Conservation (phyloP, 2,113 vertebrate species). For the Callithrix jacchus region DNA sequence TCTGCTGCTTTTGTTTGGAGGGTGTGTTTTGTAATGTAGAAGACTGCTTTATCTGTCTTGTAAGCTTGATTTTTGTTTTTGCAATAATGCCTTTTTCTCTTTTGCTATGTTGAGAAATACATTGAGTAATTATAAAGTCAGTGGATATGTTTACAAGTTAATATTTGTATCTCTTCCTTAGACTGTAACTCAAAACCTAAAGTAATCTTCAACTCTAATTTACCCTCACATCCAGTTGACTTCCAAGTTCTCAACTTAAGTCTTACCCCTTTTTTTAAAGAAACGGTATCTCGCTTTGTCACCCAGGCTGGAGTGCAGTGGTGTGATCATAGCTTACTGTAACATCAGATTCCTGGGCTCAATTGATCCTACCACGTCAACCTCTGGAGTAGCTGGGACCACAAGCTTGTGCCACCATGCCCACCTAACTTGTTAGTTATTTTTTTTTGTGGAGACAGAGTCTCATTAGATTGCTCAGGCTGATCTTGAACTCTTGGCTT, state of each 20-base stretch:
- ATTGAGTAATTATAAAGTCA: not conserved
- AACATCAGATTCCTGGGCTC: no score
- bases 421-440: no score
- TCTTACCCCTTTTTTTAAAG: no score
- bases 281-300: no score
- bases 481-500: no score
- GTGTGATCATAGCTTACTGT: no score
- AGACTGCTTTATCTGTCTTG: not conserved
- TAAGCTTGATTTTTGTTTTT: conserved; percentile 28
- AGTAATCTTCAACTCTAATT: not conserved
- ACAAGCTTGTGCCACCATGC: no score
- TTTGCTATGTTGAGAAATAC: not conserved
- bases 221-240: not conserved
- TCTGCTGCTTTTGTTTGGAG: not conserved
- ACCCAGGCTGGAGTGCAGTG: no score
- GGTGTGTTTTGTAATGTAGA: not conserved
- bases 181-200: not conserved
- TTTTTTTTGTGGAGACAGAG: no score
- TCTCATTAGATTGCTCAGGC: no score
- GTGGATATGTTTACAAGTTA: not conserved
- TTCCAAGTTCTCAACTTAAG: not conserved
- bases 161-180: not conserved
- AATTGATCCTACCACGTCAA: no score
- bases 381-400: no score
- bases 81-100: not conserved